Conservation (phyloP, 2,113 vertebrate species). For the Tinamus guttatus region DNA sequence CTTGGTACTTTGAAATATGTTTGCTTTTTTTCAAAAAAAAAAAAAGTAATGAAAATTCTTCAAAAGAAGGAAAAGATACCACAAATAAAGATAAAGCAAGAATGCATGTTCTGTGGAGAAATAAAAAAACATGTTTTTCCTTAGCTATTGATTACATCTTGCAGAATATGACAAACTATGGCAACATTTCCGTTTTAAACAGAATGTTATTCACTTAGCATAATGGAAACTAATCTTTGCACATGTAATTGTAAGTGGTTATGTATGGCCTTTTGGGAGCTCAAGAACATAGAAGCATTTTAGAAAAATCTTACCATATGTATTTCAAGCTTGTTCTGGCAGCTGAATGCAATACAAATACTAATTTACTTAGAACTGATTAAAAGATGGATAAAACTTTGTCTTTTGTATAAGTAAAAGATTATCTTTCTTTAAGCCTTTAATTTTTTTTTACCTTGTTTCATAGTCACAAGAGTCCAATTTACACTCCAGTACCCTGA, state of each 20-base stretch:
- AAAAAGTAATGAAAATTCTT: not conserved
- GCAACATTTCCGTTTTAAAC: not conserved
- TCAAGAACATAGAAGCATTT: not conserved
- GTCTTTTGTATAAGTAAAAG: too few species aligned
- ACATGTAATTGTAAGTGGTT: not conserved
- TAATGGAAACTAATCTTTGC: too few species aligned
- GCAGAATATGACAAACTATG: not conserved
- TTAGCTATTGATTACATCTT: not conserved
- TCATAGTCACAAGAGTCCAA: not conserved
- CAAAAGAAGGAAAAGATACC: not conserved
- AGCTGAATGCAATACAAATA: not conserved
- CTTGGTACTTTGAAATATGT: not conserved
- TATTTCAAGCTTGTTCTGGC: not conserved
- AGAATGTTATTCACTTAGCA: not conserved
- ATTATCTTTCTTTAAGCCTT: not conserved
- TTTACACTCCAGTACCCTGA: not conserved
- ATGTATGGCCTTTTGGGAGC: not conserved
- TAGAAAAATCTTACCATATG: not conserved
- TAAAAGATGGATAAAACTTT: not conserved
- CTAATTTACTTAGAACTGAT: not conserved
- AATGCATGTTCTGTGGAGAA: too few species aligned
- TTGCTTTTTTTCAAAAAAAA: not conserved
- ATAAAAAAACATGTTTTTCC: not conserved
- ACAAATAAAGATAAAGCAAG: not conserved
- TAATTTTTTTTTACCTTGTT: not conserved